A percentile compares a stretch with the other conserved stretches of the same genome.
Evolutionary conservation across 2,888 invertebrate genomes (phyloP).

Genomic region (Tinea pellionella): DNA sequence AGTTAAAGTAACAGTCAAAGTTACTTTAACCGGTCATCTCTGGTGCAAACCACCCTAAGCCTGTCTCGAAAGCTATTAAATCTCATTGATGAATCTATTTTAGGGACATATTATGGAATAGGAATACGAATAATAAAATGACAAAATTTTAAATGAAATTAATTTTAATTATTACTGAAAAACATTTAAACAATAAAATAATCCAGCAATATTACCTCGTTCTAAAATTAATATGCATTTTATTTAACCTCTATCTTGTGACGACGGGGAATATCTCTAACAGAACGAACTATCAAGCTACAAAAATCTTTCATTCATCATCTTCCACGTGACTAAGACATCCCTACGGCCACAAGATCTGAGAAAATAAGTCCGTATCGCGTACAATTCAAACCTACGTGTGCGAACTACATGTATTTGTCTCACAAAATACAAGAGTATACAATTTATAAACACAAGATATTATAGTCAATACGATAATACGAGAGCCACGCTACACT

Average conservation of each 20-base stretch:
- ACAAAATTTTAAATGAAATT: slow-evolving; percentile 2
- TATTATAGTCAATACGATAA: background rate
- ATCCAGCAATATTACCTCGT: background rate
- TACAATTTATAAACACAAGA: background rate
- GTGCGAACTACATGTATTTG: slow-evolving; percentile 10
- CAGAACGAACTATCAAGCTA: background rate
- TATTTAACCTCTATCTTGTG: background rate
- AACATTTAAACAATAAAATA: slow-evolving; percentile 3
- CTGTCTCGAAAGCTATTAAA: no score
- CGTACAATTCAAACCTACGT: background rate
- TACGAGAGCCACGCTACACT: background rate
- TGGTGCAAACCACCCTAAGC: no score
- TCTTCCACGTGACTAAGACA: slow-evolving; percentile 31
- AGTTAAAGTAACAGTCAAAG: no score
- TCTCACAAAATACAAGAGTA: slow-evolving; percentile 10
- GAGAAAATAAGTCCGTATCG: background rate
- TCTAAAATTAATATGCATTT: background rate
- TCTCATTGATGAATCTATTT: no score
- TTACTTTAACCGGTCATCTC: no score
- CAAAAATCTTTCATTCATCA: slow-evolving; percentile 50
- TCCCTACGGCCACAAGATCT: background rate
- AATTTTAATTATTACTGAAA: slow-evolving; percentile 9
- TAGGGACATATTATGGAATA: no score
- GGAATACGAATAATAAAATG: background rate
- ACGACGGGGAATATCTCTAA: background rate